Conservation (phyloP, 2,797 vertebrate genomes). For the Lycodopsis pacificus region DNA sequence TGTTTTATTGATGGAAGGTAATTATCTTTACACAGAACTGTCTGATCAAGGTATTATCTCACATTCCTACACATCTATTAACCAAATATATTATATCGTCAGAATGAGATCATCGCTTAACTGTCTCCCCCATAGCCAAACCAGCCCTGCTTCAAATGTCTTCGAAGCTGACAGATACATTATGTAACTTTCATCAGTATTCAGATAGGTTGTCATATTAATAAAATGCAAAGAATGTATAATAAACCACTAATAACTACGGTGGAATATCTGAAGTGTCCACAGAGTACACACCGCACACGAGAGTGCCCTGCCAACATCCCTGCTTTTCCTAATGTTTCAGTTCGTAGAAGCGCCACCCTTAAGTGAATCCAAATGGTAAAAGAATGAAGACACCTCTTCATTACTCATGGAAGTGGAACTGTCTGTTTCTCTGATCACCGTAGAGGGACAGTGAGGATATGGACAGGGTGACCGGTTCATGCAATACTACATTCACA, state of each 20-base stretch:
- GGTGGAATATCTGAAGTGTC: conserved; percentile 55
- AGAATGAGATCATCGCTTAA: conserved; percentile 13
- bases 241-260: conserved; percentile 74
- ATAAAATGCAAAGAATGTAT: conserved; percentile 67
- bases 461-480: conserved; percentile 3
- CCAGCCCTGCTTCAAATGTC: conserved; percentile 24
- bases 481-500: not conserved
- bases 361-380: conserved; percentile 40
- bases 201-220: conserved; percentile 57
- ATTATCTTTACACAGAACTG: conserved; percentile 3
- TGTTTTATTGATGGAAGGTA: not conserved
- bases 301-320: conserved; percentile 57
- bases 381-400: conserved; percentile 34
- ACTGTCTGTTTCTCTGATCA: conserved; percentile 41
- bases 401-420: conserved; percentile 42
- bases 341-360: conserved; percentile 44
- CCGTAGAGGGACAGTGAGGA: not conserved
- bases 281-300: conserved; percentile 44
- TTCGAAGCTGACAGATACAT: conserved; percentile 29
- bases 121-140: not conserved
- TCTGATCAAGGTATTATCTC: not conserved
- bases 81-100: conserved; percentile 2
- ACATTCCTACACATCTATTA: conserved; percentile 16
- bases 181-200: conserved; percentile 47
- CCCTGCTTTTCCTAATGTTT: conserved; percentile 62